phyloP scores from a whole-genome alignment of 2,888 invertebrate genomes.

The Pachydiplax longipennis region DNA sequence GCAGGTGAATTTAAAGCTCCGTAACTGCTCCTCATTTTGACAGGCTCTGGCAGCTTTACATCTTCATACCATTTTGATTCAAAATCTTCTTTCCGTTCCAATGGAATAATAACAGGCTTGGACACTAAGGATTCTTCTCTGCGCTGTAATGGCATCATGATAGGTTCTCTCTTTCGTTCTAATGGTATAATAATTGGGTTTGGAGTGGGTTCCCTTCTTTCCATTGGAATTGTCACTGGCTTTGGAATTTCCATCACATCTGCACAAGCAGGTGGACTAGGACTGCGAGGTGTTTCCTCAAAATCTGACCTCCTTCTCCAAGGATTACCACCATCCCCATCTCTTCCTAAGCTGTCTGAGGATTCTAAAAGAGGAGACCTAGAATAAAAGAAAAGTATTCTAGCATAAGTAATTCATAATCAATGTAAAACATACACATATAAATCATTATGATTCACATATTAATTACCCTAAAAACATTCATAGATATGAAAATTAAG shows the following conservation, averaged over 20 bases:
- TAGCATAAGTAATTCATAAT: too few relatives aligned
- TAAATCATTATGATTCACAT: too few relatives aligned
- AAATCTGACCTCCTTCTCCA: conserved; percentile 47
- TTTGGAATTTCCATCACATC: conserved; percentile 51
- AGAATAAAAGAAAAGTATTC: background rate
- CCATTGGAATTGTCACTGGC: conserved; percentile 61
- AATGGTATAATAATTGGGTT: background rate
- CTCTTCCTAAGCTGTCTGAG: conserved; percentile 49
- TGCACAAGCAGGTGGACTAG: conserved; percentile 60
- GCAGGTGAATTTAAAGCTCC: background rate
- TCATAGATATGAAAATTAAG: too few relatives aligned
- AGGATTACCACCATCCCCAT: conserved; percentile 21
- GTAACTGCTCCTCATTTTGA: background rate
- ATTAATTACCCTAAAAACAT: too few relatives aligned
- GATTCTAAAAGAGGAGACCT: conserved; percentile 52
- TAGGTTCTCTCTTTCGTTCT: background rate
- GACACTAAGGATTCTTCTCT: background rate
- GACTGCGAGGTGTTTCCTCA: conserved; percentile 61
- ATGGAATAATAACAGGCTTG: conserved; percentile 51
- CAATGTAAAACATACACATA: too few relatives aligned
- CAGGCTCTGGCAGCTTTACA: background rate
- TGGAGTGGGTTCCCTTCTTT: conserved; percentile 54
- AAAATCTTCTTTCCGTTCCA: conserved; percentile 51
- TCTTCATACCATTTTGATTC: conserved; percentile 6
- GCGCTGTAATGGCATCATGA: background rate